Base-by-base conservation (phyloP, 2,113 vertebrate species). In the Ancistrus triradiatus region DNA sequence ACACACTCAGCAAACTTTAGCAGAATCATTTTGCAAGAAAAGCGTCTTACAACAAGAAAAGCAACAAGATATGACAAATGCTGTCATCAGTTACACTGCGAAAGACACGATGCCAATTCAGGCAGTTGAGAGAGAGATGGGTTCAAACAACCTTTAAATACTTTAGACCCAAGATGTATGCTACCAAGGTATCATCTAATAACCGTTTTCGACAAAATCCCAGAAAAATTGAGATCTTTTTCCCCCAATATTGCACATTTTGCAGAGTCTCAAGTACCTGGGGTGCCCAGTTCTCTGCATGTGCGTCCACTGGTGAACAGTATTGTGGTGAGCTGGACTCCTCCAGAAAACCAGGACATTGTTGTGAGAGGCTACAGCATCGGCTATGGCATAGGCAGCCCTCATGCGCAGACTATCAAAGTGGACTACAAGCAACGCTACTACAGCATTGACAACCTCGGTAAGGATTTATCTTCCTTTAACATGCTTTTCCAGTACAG, bases 371-470 rank as follows among this genome's bases (percentile, higher is more conserved):
- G 96, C 4, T 99, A 99, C 11, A 89, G 87, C 2, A 99, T 99
- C 7, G 92, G 92, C 7, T 99, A 99, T 0, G 96, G 96, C 52
- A 85, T 99, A 2, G 96, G 96, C 59, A 98, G 94, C 27, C 96
- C 95, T 4, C 95, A 99, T 0, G 91, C 96, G 0, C 93, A 98
- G 86, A 98, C 93, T 69, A 91, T 98, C 82, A 93, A 92, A 63
- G 94, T 99, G 78, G 95, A 99, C 84, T 92, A 97, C 69, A 99
- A 98, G 11, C 96, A 99, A 70, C 92, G 95, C 61, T 99, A 97
- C 71, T 99, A 93, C 80, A 97, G 93, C 66, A 99, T 99, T 0
- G 95, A 97, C 74, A 94, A 93, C 77, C 81, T 99, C 5, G 92
- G 96, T 98, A 74, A 78, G 89, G 28, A 10, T 19, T 27, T 51